Base-by-base conservation (phyloP, 2,797 vertebrate genomes). In the Chelon labrosus region DNA sequence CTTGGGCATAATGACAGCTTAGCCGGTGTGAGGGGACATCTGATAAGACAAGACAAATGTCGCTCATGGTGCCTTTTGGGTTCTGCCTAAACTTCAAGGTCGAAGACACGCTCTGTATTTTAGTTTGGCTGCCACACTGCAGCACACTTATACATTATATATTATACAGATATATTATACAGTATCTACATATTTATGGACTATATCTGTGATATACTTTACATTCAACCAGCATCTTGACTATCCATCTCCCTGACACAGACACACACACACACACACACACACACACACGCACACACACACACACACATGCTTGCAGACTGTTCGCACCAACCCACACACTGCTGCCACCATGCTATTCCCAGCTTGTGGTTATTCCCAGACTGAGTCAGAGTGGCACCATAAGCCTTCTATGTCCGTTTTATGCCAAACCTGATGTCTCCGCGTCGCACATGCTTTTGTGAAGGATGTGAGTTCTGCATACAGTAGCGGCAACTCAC, bases 331-430 rank as follows among this genome's bases (percentile, higher is more conserved):
- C 86, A 83, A 63, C 90, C 89, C 89, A 89, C 91, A 79, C 85
- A 80, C 90, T 92, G 89, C 90, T 90, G 90, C 85, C 83, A 81
- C 74, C 73, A 83, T 84, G 86, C 88, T 93, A 85, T 90, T 93
- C 88, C 92, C 86, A 90, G 89, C 51, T 87, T 89, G 87, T 76
- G 84, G 86, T 86, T 90, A 90, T 92, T 91, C 84, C 87, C 86
- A 88, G 87, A 80, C 76, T 85, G 82, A 85, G 62, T 90, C 85
- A 83, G 82, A 86, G 80, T 67, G 79, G 77, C 87, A 90, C 85
- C 89, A 91, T 89, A 91, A 85, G 86, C 67, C 85, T 35, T 35
- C 77, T 78, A 77, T 91, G 89, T 80, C 74, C 83, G 64, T 75
- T 88, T 84, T 51, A 73, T 89, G 78, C 82, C 85, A 90, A 92